phyloP scores from a whole-genome alignment of 2,113 vertebrate genomes.

The Piprites chloris region DNA sequence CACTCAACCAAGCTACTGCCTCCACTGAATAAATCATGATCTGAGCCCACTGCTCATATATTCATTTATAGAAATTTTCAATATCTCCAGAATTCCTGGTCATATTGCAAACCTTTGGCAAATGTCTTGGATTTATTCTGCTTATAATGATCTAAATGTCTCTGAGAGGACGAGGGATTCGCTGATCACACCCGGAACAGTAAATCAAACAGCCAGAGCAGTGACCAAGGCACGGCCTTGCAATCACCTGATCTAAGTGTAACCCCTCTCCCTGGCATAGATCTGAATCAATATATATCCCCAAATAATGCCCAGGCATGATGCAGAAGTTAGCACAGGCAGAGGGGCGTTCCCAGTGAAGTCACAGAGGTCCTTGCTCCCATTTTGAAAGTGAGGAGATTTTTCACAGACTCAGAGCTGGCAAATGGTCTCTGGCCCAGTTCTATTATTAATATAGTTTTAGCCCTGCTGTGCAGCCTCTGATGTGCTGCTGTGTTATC shows the following conservation, averaged over 20 bases:
- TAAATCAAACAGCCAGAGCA: not conserved
- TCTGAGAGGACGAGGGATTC: not conserved
- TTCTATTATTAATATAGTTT: not conserved
- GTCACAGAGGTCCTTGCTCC: not conserved
- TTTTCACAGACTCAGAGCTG: not conserved
- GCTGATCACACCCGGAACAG: not conserved
- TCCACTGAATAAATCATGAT: not conserved
- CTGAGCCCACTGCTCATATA: not conserved
- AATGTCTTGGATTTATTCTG: not conserved
- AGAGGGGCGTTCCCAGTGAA: not conserved
- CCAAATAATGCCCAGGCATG: not conserved
- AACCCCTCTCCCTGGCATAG: not conserved
- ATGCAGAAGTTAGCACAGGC: not conserved
- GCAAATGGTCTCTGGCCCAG: not conserved
- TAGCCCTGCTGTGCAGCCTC: not conserved
- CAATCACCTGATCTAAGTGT: not conserved
- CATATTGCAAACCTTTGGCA: not conserved
- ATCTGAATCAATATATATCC: not conserved
- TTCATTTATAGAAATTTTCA: not conserved
- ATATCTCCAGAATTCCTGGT: not conserved
- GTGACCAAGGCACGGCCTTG: not conserved
- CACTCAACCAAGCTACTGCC: not conserved
- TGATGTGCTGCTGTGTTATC: not conserved
- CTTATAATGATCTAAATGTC: not conserved
- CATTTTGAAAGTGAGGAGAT: not conserved